phyloP scores from a whole-genome alignment of 2,113 vertebrate species.

The Monopterus albus region DNA sequence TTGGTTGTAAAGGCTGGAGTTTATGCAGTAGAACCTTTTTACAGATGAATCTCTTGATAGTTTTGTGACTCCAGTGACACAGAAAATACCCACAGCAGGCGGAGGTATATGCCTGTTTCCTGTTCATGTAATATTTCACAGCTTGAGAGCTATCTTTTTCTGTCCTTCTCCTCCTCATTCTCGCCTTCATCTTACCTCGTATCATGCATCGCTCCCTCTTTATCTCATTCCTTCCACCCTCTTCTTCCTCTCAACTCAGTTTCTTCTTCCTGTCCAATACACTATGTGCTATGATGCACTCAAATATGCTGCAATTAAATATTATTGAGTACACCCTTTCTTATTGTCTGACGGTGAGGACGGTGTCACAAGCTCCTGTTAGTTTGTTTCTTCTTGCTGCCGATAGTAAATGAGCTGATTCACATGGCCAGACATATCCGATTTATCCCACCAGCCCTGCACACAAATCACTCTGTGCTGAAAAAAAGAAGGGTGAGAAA shows the following conservation, averaged over 20 bases:
- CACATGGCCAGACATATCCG: slow-evolving; percentile 37
- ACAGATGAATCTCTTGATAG: slow-evolving; percentile 6
- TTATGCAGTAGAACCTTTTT: slow-evolving; percentile 40
- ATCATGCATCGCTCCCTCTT: neutral
- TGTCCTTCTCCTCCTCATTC: neutral
- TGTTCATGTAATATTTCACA: slow-evolving; percentile 25
- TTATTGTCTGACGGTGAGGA: slow-evolving; percentile 33
- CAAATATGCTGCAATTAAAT: slow-evolving; percentile 4
- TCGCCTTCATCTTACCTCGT: neutral
- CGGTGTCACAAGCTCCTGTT: neutral
- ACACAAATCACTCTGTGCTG: slow-evolving; percentile 35
- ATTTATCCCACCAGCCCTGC: slow-evolving; percentile 53
- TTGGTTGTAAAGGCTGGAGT: neutral
- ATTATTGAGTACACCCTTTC: neutral
- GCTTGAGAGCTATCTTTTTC: neutral
- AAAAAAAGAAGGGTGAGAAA: slow-evolving; percentile 6
- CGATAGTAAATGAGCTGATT: slow-evolving; percentile 40
- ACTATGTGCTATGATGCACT: neutral
- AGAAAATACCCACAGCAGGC: neutral
- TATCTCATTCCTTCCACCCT: slow-evolving; percentile 3
- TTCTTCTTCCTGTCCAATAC: no score
- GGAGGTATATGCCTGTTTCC: neutral
- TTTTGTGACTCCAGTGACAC: slow-evolving; percentile 1
- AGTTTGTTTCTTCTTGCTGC: slow-evolving; percentile 16
- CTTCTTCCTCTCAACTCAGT: neutral